These are phyloP conservation scores for Corythoichthys haematopterus DNA, from an alignment of 2,113 vertebrate species.

Conservation along the genomic window DNA sequence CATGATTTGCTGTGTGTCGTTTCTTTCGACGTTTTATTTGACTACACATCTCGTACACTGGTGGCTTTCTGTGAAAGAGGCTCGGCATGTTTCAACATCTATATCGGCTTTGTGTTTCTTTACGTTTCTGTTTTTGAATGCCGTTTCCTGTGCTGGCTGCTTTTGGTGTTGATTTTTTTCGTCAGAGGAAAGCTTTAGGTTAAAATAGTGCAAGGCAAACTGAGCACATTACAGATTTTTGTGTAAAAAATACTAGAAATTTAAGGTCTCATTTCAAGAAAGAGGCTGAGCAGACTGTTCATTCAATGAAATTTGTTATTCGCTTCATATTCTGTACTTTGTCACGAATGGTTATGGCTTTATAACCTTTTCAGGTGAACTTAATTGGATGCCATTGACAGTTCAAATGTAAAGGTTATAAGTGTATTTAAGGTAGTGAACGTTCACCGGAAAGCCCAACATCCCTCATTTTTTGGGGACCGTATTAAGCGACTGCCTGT, in stretches of 20 bases:
- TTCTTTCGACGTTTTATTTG: slow-evolving; percentile 11
- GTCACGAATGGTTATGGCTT: not conserved
- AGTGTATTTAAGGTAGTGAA: no score
- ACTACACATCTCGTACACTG: slow-evolving; percentile 43
- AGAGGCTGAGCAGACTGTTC: slow-evolving; percentile 9
- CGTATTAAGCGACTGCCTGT: slow-evolving; percentile 23
- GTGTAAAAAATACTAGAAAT: slow-evolving; percentile 13
- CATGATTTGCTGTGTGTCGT: slow-evolving; percentile 49
- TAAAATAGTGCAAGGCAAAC: slow-evolving; percentile 46
- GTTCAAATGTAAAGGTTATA: no score
- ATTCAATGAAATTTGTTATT: slow-evolving; percentile 4
- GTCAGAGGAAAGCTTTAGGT: slow-evolving; percentile 48
- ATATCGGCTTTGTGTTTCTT: slow-evolving; percentile 36
- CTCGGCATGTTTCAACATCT: slow-evolving; percentile 56
- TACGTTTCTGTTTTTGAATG: slow-evolving; percentile 32
- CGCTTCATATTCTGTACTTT: not conserved
- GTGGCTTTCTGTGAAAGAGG: slow-evolving; percentile 67
- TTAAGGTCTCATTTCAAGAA: slow-evolving; percentile 32
- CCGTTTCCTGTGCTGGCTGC: slow-evolving; percentile 54
- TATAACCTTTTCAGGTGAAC: not conserved
- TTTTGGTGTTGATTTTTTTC: slow-evolving; percentile 55
- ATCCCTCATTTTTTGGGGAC: not conserved
- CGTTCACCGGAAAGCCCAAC: not conserved
- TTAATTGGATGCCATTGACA: not conserved
- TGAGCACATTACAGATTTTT: slow-evolving; percentile 29